Evolutionary conservation across 2,888 invertebrate genomes (phyloP), one percentile per base, ranked within the genome.

Genomic region (Nysson spinosus): DNA sequence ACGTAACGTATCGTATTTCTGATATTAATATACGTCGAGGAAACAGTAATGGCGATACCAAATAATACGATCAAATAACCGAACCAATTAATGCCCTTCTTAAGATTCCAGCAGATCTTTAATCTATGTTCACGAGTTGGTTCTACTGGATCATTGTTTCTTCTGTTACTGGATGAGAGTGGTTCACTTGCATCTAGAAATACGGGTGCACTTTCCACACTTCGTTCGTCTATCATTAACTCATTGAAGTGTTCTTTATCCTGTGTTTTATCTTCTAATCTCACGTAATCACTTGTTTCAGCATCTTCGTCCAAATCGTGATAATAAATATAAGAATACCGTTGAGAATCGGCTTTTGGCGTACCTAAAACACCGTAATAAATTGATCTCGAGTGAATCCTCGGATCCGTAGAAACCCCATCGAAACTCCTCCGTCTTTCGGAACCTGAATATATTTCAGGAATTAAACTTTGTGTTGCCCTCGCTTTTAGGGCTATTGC

Each of bases 11-110:
- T 88, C 0, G 93, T 91, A 80, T 92, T 91, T 9, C 89, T 87
- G 80, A 94, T 87, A 87, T 94, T 94, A 2, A 93, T 90, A 78
- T 92, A 94, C 0, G 93, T 93, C 0, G 94, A 91, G 0, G 91
- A 88, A 1, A 91, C 75, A 0, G 94, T 94, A 2, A 93, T 91
- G 1, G 88, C 44, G 4, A 92, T 75, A 0, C 95, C 94, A 73
- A 92, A 86, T 1, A 90, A 44, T 76, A 93, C 90, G 0, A 94
- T 90, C 0, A 89, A 82, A 61, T 90, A 85, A 1, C 92, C 90
- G 34, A 92, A 81, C 50, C 90, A 87, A 72, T 92, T 90, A 12
- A 88, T 83, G 5, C 68, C 14, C 20, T 17, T 61, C 19, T 51
- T 35, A 6, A 47, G 20, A 58, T 50, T 26, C 11, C 54, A 55